Evolutionary conservation across 2,797 vertebrate species (phyloP).

Genomic region (Mionectes olivaceus): DNA sequence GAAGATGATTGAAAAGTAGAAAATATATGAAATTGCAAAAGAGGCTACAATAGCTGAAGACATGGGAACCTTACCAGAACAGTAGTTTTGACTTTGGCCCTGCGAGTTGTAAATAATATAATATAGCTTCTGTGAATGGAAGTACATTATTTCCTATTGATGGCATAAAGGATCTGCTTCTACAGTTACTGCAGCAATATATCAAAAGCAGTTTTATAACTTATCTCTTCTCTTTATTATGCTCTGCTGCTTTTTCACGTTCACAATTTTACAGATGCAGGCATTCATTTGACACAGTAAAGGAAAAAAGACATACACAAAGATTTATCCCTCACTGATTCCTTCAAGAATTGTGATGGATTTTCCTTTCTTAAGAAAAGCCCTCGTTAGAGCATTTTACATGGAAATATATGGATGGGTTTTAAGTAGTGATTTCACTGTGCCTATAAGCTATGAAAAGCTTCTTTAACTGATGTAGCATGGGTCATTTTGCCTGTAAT

Average conservation of each 20-base stretch:
- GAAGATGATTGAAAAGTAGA: not conserved
- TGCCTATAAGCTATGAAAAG: not conserved
- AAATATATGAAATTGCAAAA: not conserved
- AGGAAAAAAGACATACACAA: not conserved
- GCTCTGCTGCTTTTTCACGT: not conserved
- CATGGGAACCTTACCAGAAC: not conserved
- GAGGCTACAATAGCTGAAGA: not conserved
- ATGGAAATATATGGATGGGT: not conserved
- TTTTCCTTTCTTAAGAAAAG: constrained; percentile 26
- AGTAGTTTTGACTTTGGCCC: not conserved
- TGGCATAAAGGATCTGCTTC: not conserved
- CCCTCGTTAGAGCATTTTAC: not conserved
- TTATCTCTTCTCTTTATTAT: not conserved
- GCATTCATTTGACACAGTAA: not conserved
- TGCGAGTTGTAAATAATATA: not conserved
- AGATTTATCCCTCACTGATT: not conserved
- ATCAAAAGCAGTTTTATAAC: not conserved
- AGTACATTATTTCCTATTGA: not conserved
- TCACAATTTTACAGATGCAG: not conserved
- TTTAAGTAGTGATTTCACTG: not conserved
- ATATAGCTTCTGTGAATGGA: not conserved
- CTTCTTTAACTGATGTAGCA: not conserved
- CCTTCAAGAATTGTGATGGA: not conserved
- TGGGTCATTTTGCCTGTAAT: not conserved
- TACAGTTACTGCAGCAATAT: not conserved